Base-by-base conservation (phyloP, 2,888 invertebrate species). In the Himalopsyche japonica region DNA sequence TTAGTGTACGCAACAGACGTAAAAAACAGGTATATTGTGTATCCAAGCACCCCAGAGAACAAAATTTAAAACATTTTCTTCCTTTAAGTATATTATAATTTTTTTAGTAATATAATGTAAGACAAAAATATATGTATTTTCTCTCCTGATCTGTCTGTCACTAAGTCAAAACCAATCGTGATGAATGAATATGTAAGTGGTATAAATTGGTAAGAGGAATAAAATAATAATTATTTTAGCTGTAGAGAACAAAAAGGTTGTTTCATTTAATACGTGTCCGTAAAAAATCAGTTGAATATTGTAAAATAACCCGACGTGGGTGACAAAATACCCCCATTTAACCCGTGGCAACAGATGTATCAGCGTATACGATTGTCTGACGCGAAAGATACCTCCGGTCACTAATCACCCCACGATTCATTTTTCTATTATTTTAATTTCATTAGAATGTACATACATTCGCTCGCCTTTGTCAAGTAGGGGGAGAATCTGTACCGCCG, bases 251-350 rank as follows among this genome's bases (percentile, higher is more conserved):
- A 43, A 43, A 43, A 43, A 43, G 37, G 37, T 37, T 78, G 30
- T 47, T 27, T 48, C 27, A 12, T 43, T 79, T 24, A 20, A 48
- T n/a, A n/a, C n/a, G n/a, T n/a, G n/a, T n/a, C n/a, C n/a, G n/a
- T n/a, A 79, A 47, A 27, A 27, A 47, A 10, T 27, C 10, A 27
- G 48, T 47, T 10, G 47, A 24, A 37, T 30, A 32, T n/a, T n/a
- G 30, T 30, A 32, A 76, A 70, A 12, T 10, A 6, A 70, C 12
- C 10, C 48, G 24, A 18, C 43, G 48, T 18, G 77, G 48, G 80
- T 64, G 47, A 90, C 89, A 90, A 91, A 92, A 57, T 20, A 34
- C 6, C 32, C 27, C 34, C 30, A 76, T 27, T 76, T 24, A 18
- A 70, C 34, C 6, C 76, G 18, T 6, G 32, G 76, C 34, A 34